Conservation (phyloP, 2,113 vertebrate genomes). For the human region GRCh38 chr20:9083001-9083500, state of each 20-base stretch:
- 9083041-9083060: background rate
- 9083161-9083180: background rate
- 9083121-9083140: background rate
- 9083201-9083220: background rate
- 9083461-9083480: background rate
- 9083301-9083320: background rate
- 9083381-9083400: background rate
- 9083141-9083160: background rate
- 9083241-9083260: background rate
- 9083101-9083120: background rate
- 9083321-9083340: background rate
- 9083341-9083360: background rate
- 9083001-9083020: background rate
- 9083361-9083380: background rate
- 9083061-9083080: background rate
- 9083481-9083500: background rate
- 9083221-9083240: background rate
- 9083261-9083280: background rate
- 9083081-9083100: background rate
- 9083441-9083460: background rate
- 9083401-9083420: background rate
- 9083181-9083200: slow-evolving; percentile 1
- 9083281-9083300: background rate
- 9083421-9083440: background rate
- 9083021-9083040: background rate